Percentiles rank a stretch among this genome's conserved stretches.
These are phyloP conservation scores for Arizona elegans DNA, from an alignment of 2,113 vertebrate genomes.

Conservation along the genomic window DNA sequence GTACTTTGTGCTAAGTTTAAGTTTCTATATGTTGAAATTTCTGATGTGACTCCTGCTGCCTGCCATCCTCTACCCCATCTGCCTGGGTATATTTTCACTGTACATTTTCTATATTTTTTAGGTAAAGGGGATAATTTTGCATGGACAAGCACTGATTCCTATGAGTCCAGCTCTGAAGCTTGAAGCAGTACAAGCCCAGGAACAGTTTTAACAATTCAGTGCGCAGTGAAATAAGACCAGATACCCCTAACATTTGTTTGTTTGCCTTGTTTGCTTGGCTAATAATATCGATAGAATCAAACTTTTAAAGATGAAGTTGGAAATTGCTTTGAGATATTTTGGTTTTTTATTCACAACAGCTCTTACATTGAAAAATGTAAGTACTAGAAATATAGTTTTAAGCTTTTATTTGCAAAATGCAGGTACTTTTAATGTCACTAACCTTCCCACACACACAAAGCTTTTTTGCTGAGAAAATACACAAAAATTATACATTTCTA, in stretches of 20 bases:
- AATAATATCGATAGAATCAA: not conserved
- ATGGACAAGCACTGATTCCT: not conserved
- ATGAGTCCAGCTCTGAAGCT: not conserved
- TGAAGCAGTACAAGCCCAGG: not conserved
- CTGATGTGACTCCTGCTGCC: too few relatives aligned
- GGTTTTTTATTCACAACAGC: not conserved
- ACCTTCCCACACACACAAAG: not conserved
- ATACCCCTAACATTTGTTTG: not conserved
- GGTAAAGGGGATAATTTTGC: not conserved
- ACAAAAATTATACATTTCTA: conserved; percentile 13
- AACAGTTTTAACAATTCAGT: not conserved
- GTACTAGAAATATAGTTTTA: not conserved
- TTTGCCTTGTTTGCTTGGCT: not conserved
- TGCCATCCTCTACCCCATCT: not conserved
- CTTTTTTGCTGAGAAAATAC: conserved; percentile 3
- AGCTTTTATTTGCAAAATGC: conserved; percentile 28
- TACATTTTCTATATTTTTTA: not conserved
- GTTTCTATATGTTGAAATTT: not conserved
- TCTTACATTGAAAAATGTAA: not conserved
- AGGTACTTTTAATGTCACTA: not conserved
- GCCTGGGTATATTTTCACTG: not conserved
- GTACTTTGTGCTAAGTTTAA: not conserved
- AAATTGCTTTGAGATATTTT: not conserved
- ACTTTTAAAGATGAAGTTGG: not conserved
- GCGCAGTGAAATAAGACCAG: not conserved